Evolutionary conservation across 2,797 vertebrate species (phyloP).

Genomic region (Microctenopoma steveboyesi): DNA sequence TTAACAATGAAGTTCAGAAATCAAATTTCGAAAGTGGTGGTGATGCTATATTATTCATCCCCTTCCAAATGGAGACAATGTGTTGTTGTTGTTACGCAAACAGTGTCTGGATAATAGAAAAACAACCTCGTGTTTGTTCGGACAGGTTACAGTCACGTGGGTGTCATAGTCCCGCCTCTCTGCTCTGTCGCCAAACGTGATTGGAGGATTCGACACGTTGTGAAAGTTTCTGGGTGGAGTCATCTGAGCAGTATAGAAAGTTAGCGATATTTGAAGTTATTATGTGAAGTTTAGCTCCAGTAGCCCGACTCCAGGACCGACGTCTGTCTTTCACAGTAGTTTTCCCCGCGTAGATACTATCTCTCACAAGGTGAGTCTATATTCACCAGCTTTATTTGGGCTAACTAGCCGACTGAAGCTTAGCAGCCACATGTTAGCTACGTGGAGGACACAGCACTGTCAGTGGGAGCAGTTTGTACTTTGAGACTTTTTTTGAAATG

Average conservation of each 20-base stretch:
- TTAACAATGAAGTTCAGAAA: too few relatives aligned
- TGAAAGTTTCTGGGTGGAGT: constrained; percentile 35
- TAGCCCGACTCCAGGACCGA: fast-evolving
- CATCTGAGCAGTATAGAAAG: fast-evolving
- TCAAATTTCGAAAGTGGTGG: too few relatives aligned
- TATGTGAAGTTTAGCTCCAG: neutral
- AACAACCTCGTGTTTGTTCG: too few relatives aligned
- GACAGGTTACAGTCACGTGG: too few relatives aligned
- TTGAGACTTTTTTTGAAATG: neutral
- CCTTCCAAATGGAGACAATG: too few relatives aligned
- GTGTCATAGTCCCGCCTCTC: constrained; percentile 27
- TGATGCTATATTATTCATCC: too few relatives aligned
- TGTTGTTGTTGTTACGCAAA: too few relatives aligned
- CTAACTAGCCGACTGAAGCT: constrained; percentile 27
- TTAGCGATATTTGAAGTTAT: neutral
- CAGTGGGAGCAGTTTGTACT: constrained; percentile 21
- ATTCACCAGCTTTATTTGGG: neutral
- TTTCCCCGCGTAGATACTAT: neutral
- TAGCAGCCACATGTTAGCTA: constrained; percentile 9
- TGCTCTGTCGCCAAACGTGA: constrained; percentile 10
- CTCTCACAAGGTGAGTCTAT: too few relatives aligned
- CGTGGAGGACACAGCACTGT: neutral
- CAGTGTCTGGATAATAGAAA: too few relatives aligned
- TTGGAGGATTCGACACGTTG: constrained; percentile 62
- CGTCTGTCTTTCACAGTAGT: neutral